These are phyloP conservation scores for Tenthredo distinguenda DNA, from an alignment of 2,888 invertebrate species.

Conservation along the genomic window DNA sequence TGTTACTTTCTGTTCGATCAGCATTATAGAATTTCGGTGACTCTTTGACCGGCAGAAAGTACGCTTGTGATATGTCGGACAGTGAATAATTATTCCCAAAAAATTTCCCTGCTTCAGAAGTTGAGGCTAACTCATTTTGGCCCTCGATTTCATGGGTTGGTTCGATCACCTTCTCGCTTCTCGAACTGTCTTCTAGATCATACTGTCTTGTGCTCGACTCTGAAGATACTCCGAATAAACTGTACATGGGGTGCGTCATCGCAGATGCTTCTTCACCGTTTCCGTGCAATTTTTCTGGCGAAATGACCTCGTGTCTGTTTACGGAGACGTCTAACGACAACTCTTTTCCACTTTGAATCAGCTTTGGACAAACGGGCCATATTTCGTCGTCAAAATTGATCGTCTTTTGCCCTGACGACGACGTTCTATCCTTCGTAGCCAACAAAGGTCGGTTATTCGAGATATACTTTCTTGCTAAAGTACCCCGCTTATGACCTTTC, in stretches of 20 bases:
- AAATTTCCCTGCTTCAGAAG: not conserved
- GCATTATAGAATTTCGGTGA: not conserved
- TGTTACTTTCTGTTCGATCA: not conserved
- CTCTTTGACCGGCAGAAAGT: not conserved
- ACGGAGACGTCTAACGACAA: not conserved
- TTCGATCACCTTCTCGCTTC: conserved; percentile 7
- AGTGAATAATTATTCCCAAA: not conserved
- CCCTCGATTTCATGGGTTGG: conserved; percentile 44
- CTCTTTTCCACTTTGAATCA: conserved; percentile 20
- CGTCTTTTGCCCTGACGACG: conserved; percentile 21
- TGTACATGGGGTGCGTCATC: not conserved
- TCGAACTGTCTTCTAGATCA: not conserved
- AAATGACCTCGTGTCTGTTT: not conserved
- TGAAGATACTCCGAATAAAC: not conserved
- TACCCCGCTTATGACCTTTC: not conserved
- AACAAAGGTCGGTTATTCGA: not conserved
- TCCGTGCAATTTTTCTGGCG: conserved; percentile 7
- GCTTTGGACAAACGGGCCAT: conserved; percentile 52
- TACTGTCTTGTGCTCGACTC: not conserved
- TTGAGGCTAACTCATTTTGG: not conserved
- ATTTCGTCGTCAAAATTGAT: conserved; percentile 57
- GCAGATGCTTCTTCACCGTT: not conserved
- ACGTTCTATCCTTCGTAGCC: not conserved
- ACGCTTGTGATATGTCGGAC: not conserved
- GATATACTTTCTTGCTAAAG: not conserved